phyloP scores from a whole-genome alignment of 2,113 vertebrate genomes.

The Plecturocebus donacophilus region DNA sequence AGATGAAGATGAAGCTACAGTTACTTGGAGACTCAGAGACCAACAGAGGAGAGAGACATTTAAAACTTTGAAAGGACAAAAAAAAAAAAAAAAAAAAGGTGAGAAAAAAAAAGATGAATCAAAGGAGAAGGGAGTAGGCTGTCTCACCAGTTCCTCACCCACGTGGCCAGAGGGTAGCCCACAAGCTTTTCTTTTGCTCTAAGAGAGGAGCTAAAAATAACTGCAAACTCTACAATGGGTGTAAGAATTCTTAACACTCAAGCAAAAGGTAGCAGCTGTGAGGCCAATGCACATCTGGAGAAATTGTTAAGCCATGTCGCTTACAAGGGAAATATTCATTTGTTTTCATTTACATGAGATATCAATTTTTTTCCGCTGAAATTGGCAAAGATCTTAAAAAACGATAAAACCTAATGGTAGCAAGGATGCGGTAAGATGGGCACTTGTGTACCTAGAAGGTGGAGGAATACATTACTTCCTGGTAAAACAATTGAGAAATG shows the following conservation, averaged over 20 bases:
- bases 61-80: not conserved
- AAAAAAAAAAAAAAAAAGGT: not conserved
- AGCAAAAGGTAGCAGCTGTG: not conserved
- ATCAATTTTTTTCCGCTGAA: not conserved
- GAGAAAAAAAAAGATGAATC: slow-evolving; percentile 19
- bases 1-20: not conserved
- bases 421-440: slow-evolving; percentile 30
- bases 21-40: not conserved
- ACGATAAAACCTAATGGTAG: not conserved
- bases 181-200: not conserved
- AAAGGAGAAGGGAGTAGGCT: not conserved
- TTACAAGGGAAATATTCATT: not conserved
- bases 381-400: not conserved
- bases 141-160: not conserved
- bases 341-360: not conserved
- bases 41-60: not conserved
- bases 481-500: not conserved
- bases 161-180: not conserved
- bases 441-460: not conserved
- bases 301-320: not conserved
- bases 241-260: not conserved
- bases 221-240: not conserved
- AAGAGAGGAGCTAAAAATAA: not conserved
- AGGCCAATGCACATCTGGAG: not conserved
- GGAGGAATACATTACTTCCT: not conserved